Evolutionary conservation across 2,113 vertebrate species (phyloP), one percentile per base, ranked within the genome.

Genomic region (Esox niger): DNA sequence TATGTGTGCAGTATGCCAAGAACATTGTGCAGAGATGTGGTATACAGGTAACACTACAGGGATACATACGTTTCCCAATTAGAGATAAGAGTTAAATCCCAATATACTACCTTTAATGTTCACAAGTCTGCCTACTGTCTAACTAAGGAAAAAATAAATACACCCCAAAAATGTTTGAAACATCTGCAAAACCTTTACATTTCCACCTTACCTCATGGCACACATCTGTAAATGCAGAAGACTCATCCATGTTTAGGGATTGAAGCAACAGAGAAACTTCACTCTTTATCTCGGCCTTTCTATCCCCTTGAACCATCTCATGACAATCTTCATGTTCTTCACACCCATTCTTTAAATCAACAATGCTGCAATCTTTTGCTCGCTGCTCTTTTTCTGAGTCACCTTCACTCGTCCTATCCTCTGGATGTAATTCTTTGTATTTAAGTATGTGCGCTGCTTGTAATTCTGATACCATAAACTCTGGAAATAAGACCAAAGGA

Each of bases 161-260:
- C n/a, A n/a, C n/a, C n/a, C n/a, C n/a, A n/a, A n/a, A n/a, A n/a
- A n/a, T n/a, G n/a, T n/a, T n/a, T n/a, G n/a, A n/a, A n/a, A n/a
- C n/a, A n/a, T n/a, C n/a, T n/a, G n/a, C n/a, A n/a, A n/a, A n/a
- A n/a, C n/a, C n/a, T n/a, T n/a, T n/a, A 29, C 2, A 35, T 17
- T 29, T 17, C 4, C n/a, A 52, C 46, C 70, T 73, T 54, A 91
- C 91, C 79, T 90, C 79, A 35, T 62, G 62, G 47, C 75, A 66
- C 17, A 82, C 79, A 38, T 91, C 84, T 65, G 68, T 54, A 35
- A 88, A 62, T 4, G 64, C 67, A 68, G 80, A 86, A 20, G 84
- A 73, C n/a, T 75, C 1, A 5, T 86, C 80, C 79, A 91, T 76
- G 71, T 82, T 74, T 2, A 92, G 87, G 38, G 47, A 8, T 52